Evolutionary conservation across 1,140 invertebrate genomes (phyloP).

Genomic region (Cotesia typhae): DNA sequence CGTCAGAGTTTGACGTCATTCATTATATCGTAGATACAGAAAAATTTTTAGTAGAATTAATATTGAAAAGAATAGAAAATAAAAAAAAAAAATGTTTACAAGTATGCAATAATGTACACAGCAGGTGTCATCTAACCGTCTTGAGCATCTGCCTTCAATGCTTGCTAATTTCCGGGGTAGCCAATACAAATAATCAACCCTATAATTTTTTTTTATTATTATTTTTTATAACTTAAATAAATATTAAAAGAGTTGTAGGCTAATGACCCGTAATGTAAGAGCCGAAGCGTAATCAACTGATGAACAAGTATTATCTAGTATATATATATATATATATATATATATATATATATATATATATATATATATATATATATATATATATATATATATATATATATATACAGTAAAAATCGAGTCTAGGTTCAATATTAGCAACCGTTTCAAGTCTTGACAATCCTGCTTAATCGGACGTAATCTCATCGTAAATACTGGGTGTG

Average conservation of each 20-base stretch:
- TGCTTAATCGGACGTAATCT: neutral
- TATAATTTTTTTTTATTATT: neutral
- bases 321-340: too few relatives aligned
- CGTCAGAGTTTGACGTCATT: too few relatives aligned
- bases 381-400: too few relatives aligned
- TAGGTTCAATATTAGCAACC: too few relatives aligned
- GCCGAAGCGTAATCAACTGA: slow-evolving; percentile 1
- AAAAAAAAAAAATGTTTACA: neutral
- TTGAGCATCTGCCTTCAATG: too few relatives aligned
- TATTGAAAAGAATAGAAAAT: neutral
- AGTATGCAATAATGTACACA: neutral
- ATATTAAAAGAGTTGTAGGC: neutral
- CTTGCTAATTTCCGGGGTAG: neutral
- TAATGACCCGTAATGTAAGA: slow-evolving; percentile 13
- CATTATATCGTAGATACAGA: too few relatives aligned
- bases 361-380: too few relatives aligned
- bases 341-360: too few relatives aligned
- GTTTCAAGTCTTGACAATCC: neutral
- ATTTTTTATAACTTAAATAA: neutral
- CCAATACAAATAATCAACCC: too few relatives aligned
- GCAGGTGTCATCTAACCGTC: too few relatives aligned
- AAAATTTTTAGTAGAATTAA: neutral
- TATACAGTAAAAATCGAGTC: neutral
- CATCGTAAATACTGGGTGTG: too few relatives aligned
- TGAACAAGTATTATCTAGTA: neutral